Conservation (phyloP, 2,888 invertebrate genomes). For the Idaea biselata region DNA sequence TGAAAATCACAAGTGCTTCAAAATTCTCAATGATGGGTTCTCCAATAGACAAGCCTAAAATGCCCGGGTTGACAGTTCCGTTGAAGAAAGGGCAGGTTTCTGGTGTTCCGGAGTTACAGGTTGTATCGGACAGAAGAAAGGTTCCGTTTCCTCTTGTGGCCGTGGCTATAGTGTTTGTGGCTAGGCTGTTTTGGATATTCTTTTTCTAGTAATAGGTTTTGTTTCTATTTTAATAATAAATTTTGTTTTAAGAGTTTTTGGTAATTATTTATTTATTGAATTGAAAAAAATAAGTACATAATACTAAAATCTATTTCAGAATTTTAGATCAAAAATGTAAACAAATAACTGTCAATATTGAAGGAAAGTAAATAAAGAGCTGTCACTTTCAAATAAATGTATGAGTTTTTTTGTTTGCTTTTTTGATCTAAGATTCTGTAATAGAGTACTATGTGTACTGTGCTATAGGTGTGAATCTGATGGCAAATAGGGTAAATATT, state of each 20-base stretch:
- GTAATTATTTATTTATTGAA: too few species aligned
- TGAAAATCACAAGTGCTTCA: conserved; percentile 84
- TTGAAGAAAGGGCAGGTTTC: conserved; percentile 80
- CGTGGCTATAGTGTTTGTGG: conserved; percentile 61
- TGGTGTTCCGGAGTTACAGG: conserved; percentile 46
- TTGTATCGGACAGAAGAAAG: conserved; percentile 28
- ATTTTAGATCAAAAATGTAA: too few species aligned
- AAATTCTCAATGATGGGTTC: conserved; percentile 90
- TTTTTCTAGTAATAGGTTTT: conserved; percentile 45
- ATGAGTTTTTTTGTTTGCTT: too few species aligned
- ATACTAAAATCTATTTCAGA: too few species aligned
- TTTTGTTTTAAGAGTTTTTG: conserved; percentile 17
- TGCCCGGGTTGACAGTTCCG: conserved; percentile 77
- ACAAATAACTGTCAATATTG: too few species aligned
- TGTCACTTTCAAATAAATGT: too few species aligned
- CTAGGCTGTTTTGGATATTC: conserved; percentile 67
- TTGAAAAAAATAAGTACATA: too few species aligned
- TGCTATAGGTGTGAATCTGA: too few species aligned
- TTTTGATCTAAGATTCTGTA: too few species aligned
- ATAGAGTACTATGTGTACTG: too few species aligned
- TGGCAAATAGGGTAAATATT: too few species aligned
- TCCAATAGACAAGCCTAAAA: conserved; percentile 80
- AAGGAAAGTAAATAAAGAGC: too few species aligned
- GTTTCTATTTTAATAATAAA: conserved; percentile 28
- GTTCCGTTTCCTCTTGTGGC: conserved; percentile 57